Evolutionary conservation across 2,797 vertebrate species (phyloP).

Genomic region (Intellagama lesueurii): DNA sequence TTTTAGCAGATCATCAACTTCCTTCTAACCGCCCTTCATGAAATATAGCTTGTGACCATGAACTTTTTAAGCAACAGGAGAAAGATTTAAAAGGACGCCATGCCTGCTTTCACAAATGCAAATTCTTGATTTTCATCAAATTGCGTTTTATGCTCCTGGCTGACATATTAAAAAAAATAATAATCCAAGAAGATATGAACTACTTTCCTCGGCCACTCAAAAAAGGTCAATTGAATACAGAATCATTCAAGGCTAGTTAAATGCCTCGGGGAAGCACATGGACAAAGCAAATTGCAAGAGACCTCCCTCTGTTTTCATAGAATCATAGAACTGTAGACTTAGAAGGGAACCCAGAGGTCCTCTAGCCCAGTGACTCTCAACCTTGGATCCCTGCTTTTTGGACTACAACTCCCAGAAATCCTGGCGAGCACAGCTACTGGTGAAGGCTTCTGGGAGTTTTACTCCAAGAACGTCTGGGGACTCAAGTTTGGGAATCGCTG

Average conservation of each 20-base stretch:
- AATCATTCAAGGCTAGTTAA: neutral
- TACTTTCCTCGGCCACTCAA: neutral
- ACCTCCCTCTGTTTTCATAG: neutral
- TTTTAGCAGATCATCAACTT: constrained; percentile 87
- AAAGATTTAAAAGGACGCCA: constrained; percentile 60
- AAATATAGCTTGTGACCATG: constrained; percentile 78
- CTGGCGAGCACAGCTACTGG: too few species aligned
- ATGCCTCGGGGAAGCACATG: neutral
- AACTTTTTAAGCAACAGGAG: constrained; percentile 52
- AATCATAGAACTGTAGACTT: too few species aligned
- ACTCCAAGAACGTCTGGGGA: too few species aligned
- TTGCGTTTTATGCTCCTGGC: constrained; percentile 22
- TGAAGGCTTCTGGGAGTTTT: too few species aligned
- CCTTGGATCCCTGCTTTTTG: too few species aligned
- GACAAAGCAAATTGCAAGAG: neutral
- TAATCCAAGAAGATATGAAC: neutral
- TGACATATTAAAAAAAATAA: constrained; percentile 7
- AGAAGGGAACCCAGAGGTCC: too few species aligned
- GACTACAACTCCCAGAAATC: too few species aligned
- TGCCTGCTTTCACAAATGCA: constrained; percentile 41
- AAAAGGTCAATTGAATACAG: neutral
- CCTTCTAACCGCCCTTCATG: constrained; percentile 88
- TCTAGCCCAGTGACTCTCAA: too few species aligned
- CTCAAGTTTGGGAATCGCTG: too few species aligned
- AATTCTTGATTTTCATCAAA: constrained; percentile 50